phyloP scores from a whole-genome alignment of 2,888 invertebrate genomes.

The Gortyna flavago region DNA sequence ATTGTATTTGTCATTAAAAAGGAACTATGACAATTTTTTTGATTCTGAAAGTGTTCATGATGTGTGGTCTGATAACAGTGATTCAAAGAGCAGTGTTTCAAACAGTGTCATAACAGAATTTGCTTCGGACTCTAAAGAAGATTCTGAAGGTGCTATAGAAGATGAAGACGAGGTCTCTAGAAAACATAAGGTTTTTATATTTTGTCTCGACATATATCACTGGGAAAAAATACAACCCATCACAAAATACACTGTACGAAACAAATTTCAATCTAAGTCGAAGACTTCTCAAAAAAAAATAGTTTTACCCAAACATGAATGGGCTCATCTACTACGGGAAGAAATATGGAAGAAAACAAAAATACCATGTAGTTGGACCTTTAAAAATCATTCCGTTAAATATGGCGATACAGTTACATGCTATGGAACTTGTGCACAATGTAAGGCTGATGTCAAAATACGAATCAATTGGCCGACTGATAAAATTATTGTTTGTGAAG shows the following conservation, averaged over 20 bases:
- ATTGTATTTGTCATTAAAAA: too few species aligned
- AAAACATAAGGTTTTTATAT: neutral
- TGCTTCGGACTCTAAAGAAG: neutral
- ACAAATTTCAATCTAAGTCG: neutral
- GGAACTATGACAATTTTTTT: too few species aligned
- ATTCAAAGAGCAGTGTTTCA: too few species aligned
- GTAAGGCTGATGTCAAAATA: constrained; percentile 2
- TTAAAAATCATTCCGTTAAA: neutral
- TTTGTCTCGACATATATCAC: neutral
- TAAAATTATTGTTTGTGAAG: constrained; percentile 7
- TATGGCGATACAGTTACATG: constrained; percentile 4
- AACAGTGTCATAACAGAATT: too few species aligned
- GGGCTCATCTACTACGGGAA: neutral
- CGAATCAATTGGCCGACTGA: constrained; percentile 1
- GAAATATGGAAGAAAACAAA: neutral
- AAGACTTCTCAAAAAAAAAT: constrained; percentile 4
- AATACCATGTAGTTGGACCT: constrained; percentile 3
- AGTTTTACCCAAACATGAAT: constrained; percentile 10
- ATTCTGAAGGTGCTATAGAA: constrained; percentile 1
- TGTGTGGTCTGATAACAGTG: too few species aligned
- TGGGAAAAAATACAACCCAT: constrained; percentile 1
- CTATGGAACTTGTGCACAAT: neutral
- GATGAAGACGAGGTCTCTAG: neutral
- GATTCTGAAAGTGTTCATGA: too few species aligned
- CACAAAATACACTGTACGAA: neutral